These are phyloP conservation scores for Cydia fagiglandana DNA, from an alignment of 1,140 invertebrate genomes.

Conservation along the genomic window DNA sequence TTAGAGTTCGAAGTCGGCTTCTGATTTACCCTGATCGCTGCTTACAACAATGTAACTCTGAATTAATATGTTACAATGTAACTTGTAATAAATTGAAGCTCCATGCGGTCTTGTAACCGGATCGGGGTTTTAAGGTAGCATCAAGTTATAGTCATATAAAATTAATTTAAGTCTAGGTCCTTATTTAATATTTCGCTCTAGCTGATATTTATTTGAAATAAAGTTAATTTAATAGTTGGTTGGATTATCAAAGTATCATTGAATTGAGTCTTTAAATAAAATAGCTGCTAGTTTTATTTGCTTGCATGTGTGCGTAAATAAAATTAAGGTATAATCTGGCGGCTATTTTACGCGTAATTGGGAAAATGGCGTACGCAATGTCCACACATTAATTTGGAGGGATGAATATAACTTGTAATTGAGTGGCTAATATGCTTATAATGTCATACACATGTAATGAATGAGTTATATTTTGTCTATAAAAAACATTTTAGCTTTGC, in stretches of 20 bases:
- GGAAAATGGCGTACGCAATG: background rate
- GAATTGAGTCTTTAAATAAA: too few relatives aligned
- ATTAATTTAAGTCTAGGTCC: background rate
- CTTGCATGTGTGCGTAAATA: background rate
- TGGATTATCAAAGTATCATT: too few relatives aligned
- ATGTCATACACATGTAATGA: too few relatives aligned
- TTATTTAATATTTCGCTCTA: background rate
- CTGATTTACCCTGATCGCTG: background rate
- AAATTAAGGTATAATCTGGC: background rate
- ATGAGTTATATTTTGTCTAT: too few relatives aligned
- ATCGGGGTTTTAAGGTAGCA: background rate
- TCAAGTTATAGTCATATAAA: background rate
- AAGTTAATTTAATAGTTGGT: too few relatives aligned
- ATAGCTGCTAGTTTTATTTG: background rate
- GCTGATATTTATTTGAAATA: too few relatives aligned
- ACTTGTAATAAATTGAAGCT: constrained; percentile 9
- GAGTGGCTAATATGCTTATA: too few relatives aligned
- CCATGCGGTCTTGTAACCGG: background rate
- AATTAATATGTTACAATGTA: background rate
- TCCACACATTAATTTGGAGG: background rate
- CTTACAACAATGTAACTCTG: constrained; percentile 1
- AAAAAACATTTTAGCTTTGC: too few relatives aligned
- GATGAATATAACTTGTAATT: too few relatives aligned
- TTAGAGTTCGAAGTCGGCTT: background rate
- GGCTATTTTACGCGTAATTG: background rate